Evolutionary conservation across 2,888 invertebrate species (phyloP).

Genomic region (Lymantria dispar): DNA sequence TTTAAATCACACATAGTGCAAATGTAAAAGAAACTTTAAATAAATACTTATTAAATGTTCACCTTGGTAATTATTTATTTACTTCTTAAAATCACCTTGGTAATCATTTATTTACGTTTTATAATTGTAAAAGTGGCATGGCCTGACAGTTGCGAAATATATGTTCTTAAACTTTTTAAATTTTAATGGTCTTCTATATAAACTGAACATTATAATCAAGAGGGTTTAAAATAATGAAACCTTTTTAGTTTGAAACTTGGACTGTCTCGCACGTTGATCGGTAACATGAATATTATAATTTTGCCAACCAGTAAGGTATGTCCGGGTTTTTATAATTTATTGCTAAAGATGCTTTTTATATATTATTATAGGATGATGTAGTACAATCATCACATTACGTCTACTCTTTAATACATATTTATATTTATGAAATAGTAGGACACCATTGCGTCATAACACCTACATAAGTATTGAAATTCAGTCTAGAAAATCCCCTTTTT

Average conservation of each 20-base stretch:
- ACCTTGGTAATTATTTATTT: slow-evolving; percentile 57
- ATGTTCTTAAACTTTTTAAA: slow-evolving; percentile 2
- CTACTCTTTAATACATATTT: too few relatives aligned
- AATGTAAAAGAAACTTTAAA: neutral
- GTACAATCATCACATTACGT: too few relatives aligned
- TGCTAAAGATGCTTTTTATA: neutral
- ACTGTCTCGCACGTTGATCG: too few relatives aligned
- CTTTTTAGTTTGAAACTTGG: neutral
- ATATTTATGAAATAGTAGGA: too few relatives aligned
- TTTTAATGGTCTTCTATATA: neutral
- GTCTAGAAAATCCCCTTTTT: too few relatives aligned
- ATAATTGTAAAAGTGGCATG: slow-evolving; percentile 5
- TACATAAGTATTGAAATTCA: too few relatives aligned
- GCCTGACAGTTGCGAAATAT: slow-evolving; percentile 19
- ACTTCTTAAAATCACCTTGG: slow-evolving; percentile 43
- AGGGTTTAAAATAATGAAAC: neutral
- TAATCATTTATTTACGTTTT: slow-evolving; percentile 50
- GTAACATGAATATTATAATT: neutral
- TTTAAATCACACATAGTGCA: slow-evolving; percentile 29
- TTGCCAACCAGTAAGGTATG: neutral
- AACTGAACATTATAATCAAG: neutral
- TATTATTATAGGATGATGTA: neutral
- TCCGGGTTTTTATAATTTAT: neutral
- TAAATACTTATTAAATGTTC: slow-evolving; percentile 22
- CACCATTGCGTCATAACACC: too few relatives aligned